A percentile compares a stretch with the other conserved stretches of the same genome.
phyloP scores from a whole-genome alignment of 2,113 vertebrate species.

The Crocuta crocuta region DNA sequence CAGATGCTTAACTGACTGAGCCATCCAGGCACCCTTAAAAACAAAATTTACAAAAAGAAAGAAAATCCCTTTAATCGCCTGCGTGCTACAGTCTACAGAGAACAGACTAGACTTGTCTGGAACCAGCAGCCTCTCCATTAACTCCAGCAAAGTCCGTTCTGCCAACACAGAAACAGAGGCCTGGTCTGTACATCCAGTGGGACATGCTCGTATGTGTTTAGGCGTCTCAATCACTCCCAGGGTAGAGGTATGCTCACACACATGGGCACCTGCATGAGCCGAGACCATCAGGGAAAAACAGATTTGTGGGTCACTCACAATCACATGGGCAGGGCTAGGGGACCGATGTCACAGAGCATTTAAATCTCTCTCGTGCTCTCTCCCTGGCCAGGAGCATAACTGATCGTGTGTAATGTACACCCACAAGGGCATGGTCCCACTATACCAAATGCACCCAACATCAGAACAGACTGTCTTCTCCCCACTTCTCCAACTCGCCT shows the following conservation, averaged over 20 bases:
- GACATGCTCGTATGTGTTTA: accelerated
- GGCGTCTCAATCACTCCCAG: too few species aligned
- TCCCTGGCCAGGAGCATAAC: not conserved
- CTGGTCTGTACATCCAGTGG: not conserved
- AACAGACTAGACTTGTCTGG: not conserved
- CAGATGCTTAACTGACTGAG: too few species aligned
- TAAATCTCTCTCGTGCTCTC: not conserved
- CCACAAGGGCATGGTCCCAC: accelerated
- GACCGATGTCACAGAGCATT: not conserved
- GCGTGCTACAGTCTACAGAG: accelerated
- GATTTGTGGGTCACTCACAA: accelerated
- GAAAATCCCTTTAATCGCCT: too few species aligned
- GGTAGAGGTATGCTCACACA: not conserved
- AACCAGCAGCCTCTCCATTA: not conserved
- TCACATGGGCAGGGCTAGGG: not conserved
- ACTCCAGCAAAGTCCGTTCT: not conserved
- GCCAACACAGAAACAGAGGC: not conserved
- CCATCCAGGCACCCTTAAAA: too few species aligned
- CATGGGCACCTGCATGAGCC: accelerated
- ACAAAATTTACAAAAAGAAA: too few species aligned
- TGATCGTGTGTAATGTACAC: not conserved
- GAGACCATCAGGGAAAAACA: not conserved
- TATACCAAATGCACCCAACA: accelerated
- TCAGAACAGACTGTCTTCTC: not conserved
- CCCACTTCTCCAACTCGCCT: not conserved